Base-by-base conservation (phyloP, 2,113 vertebrate genomes). In the Ginglymostoma cirratum region DNA sequence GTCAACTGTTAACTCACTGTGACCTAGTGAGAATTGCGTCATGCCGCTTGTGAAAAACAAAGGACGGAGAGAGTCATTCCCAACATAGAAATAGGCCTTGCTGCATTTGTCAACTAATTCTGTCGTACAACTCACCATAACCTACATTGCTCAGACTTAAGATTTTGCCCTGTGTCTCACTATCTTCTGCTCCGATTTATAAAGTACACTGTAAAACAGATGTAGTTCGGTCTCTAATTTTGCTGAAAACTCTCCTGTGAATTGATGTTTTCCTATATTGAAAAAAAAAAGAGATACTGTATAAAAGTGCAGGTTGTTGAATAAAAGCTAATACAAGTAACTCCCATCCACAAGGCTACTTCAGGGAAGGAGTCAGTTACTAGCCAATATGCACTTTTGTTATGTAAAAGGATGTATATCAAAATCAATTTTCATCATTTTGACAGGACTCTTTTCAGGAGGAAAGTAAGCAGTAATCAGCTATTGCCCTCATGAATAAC, bases 381-480 rank as follows among this genome's bases (percentile, higher is more conserved):
- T n/a, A 30, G 87, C 34, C 87, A 92, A 65, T 7, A 14, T 34
- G 15, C 30, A 61, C 12, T 89, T 48, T 34, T 42, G 70, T 45
- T 95, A 42, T 80, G 38, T 72, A 93, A 67, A 93, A 66, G 65
- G 61, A 23, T 65, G 55, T 61, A 93, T 38, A 93, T 66, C 23
- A 93, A 66, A 67, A 93, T 93, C 61, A 66, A 93, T 65, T 93
- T n/a, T 92, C 55, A 67, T 38, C 15, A 93, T 93, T 66, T 66
- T 93, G 55, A 38, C 61, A 93, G 89, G 61, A 66, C 61, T 67
- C 34, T 66, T 48, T 66, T 93, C n/a, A 66, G 66, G n/a, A 93
- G 61, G 61, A 38, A 93, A 65, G 61, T 15, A 70, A 95, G 94
- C 48, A 95, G 34, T 65, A 52, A 78, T 78, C 19, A 83, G 69